Evolutionary conservation across 2,797 vertebrate species (phyloP).

Genomic region (Huso huso): DNA sequence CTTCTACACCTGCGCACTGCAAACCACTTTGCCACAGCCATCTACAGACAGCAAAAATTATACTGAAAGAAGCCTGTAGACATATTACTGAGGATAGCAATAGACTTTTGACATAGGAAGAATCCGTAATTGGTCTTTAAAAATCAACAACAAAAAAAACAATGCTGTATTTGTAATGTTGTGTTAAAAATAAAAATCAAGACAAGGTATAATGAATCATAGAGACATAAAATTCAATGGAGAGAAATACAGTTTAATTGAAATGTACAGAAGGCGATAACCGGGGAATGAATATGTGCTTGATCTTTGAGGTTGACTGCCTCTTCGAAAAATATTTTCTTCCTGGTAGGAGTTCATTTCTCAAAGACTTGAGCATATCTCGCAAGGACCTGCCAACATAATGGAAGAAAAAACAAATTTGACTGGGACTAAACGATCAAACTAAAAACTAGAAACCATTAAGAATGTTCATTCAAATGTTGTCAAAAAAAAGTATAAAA

Average conservation of each 20-base stretch:
- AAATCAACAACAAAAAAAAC: too few relatives aligned
- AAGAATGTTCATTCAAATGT: neutral
- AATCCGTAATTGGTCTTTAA: too few relatives aligned
- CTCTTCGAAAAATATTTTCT: neutral
- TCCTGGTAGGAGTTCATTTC: neutral
- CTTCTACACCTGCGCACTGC: too few relatives aligned
- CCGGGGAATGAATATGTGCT: neutral
- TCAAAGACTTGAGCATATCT: neutral
- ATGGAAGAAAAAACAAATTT: neutral
- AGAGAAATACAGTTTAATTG: neutral
- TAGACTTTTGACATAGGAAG: too few relatives aligned
- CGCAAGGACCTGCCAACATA: neutral
- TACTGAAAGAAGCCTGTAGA: too few relatives aligned
- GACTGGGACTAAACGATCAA: neutral
- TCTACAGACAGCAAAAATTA: too few relatives aligned
- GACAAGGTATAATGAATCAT: neutral
- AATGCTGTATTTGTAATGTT: too few relatives aligned
- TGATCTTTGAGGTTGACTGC: neutral
- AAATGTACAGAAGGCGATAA: constrained; percentile 1
- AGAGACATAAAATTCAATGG: neutral
- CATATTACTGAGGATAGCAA: too few relatives aligned
- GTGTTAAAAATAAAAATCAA: too few relatives aligned
- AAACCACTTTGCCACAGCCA: too few relatives aligned
- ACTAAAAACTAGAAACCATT: neutral
- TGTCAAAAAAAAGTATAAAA: neutral